A percentile compares a stretch with the other conserved stretches of the same genome.
Conservation (phyloP, 30 jellyfish, hydroid and myxozoan genomes). For the Chironex yamaguchii region DNA sequence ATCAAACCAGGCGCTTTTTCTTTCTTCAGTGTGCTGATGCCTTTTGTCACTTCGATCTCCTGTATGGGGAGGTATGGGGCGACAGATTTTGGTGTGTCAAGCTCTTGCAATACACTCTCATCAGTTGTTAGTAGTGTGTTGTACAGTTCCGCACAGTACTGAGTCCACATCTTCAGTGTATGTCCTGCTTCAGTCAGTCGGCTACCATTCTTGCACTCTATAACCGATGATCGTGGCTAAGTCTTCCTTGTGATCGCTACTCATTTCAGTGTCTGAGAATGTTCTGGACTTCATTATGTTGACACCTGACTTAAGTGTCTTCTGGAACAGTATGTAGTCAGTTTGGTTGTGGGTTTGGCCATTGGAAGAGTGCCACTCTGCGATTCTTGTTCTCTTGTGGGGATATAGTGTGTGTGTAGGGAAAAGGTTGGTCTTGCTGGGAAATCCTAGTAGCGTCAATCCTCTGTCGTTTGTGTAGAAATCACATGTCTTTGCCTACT, state of each 20-base stretch:
- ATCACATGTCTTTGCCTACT: slow-evolving; percentile 27
- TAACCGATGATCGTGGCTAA: neutral
- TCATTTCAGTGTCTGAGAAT: too few species aligned
- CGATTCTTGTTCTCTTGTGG: slow-evolving; percentile 14
- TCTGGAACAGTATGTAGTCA: too few species aligned
- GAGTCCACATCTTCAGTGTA: neutral
- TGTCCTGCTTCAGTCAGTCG: neutral
- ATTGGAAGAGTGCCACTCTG: slow-evolving; percentile 2
- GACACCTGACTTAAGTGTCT: too few species aligned
- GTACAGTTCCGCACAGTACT: neutral
- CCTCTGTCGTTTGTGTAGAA: slow-evolving; percentile 52
- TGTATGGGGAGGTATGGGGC: neutral
- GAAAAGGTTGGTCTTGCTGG: slow-evolving; percentile 4
- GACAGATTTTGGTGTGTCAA: neutral
- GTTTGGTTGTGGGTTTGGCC: slow-evolving; percentile 15
- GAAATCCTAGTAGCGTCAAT: slow-evolving; percentile 1
- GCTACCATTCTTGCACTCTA: neutral
- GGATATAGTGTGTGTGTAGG: slow-evolving; percentile 27
- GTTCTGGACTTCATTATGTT: too few species aligned
- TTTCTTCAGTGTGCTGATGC: neutral
- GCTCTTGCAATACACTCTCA: neutral
- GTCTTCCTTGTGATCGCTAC: neutral
- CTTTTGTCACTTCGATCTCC: neutral
- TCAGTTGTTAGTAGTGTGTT: neutral
- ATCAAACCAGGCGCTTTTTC: slow-evolving; percentile 9